Base-by-base conservation (phyloP, 2,113 vertebrate genomes). In the Rhea pennata region DNA sequence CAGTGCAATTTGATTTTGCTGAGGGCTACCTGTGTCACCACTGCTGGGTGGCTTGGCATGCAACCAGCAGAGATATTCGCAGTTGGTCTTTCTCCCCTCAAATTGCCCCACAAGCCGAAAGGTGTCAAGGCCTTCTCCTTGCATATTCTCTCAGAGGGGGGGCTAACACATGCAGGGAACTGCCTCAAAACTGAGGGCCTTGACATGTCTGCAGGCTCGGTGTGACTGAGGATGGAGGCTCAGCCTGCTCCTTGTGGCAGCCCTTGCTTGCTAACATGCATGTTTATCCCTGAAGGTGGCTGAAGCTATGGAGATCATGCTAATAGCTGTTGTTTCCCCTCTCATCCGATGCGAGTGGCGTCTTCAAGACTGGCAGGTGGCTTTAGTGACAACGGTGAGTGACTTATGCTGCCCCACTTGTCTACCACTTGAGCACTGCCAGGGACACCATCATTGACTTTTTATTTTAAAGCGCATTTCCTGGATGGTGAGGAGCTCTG, bases 261-360 rank as follows among this genome's bases (percentile, higher is more conserved):
- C 24, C 9, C 15, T 36, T 51, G 58, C 70, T 78, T 78, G 39
- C 42, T 93, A 75, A 92, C 0, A 0, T 24, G 8, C 5, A 5
- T 7, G 0, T 33, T 95, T 44, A 2, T 71, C 94, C 48, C 65
- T 31, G 4, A 69, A 99, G 99, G 98, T 99, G 11, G 98, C 97
- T 1, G 99, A 99, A 96, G 99, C 99, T 15, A 99, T 99, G 99
- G 99, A 99, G 98, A 99, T 99, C 97, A 99, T 99, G 99, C 91
- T 99, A 22, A 96, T 99, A 62, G 99, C 99, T 1, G 99, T 99
- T 3, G 98, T 99, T 58, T 99, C 99, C 61, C 99, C 99, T 5
- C 98, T 99, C 95, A 99, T 98, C 93, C 95, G 95, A 48, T 99
- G 99, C 1, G 99, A 99, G 92, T 99, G 99, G 99, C 98, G 77